Evolutionary conservation across 2,888 invertebrate species (phyloP), one percentile per base, ranked within the genome.

Genomic region (Drosophila kanekoi): DNA sequence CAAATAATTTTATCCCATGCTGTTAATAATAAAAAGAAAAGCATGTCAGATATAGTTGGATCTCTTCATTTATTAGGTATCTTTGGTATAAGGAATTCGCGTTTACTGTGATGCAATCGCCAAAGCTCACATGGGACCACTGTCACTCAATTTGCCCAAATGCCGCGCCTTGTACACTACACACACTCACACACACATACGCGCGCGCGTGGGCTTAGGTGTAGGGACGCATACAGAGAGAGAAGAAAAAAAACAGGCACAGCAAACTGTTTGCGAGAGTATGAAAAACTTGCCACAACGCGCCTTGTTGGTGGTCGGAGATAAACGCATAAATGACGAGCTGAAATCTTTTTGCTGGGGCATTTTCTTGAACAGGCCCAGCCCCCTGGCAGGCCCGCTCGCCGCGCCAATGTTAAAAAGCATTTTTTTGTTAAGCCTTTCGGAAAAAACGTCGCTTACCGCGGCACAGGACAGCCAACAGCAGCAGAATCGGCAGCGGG

Each of bases 251-350:
- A 16, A 54, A 14, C 28, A 28, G 28, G 8, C 18, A 16, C 28
- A 35, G n/a, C 10, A 14, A 47, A 41, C 43, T 58, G 59, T 37
- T 48, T 48, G 49, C 18, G 18, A 37, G 41, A 52, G 28, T 41
- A 47, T 45, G 47, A 13, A 58, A 56, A 63, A 73, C 52, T 78
- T 72, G 67, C 71, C 70, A 76, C 79, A 70, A 58, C 64, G 64
- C 70, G 73, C 78, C 67, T 81, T 84, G 74, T 74, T 86, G 81
- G 72, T 70, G 80, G 83, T 62, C 72, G 72, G 69, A 85, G 85
- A 85, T 85, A 85, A 85, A 85, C 89, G 85, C 85, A 85, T 85
- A 85, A 85, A 85, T 85, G 85, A 89, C 89, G 89, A 85, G 85
- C 81, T 82, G 68, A 85, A 85, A 84, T 85, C 89, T 88, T 72